Evolutionary conservation across 2,888 invertebrate genomes (phyloP).

Genomic region (Apotomis betuletana): DNA sequence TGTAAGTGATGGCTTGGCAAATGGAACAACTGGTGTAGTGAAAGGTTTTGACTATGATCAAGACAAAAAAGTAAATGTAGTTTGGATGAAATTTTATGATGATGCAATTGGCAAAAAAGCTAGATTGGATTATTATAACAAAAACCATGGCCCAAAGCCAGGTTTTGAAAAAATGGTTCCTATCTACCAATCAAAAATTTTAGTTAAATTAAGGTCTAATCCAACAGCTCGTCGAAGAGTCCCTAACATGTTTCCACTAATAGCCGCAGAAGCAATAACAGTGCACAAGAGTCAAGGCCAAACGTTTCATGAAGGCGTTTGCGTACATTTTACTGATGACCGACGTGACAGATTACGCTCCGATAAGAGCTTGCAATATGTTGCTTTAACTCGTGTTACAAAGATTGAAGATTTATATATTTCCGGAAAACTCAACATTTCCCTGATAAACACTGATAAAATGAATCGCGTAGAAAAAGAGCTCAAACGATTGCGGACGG

Average conservation of each 20-base stretch:
- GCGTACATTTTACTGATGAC: not conserved
- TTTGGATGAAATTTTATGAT: not conserved
- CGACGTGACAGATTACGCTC: not conserved
- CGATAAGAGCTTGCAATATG: conserved; percentile 10
- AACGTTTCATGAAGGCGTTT: conserved; percentile 1
- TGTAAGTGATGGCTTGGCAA: not conserved
- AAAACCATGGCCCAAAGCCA: not conserved
- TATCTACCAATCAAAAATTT: not conserved
- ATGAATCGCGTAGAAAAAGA: not conserved
- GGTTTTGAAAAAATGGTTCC: not conserved
- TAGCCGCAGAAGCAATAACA: conserved; percentile 4
- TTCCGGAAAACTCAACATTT: not conserved
- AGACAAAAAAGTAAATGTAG: not conserved
- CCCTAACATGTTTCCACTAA: not conserved
- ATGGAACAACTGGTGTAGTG: not conserved
- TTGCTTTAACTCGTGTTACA: conserved; percentile 2
- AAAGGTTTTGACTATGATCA: not conserved
- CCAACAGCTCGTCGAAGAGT: not conserved
- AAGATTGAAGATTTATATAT: conserved; percentile 1
- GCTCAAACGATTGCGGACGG: not conserved
- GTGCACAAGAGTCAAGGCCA: conserved; percentile 6
- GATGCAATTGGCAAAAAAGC: not conserved
- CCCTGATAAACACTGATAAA: not conserved
- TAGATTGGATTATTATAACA: not conserved
- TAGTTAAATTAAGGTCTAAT: not conserved